A percentile compares a stretch with the other conserved stretches of the same genome.
These are phyloP conservation scores for Montifringilla adamsi DNA, from an alignment of 2,113 vertebrate genomes.

Conservation along the genomic window DNA sequence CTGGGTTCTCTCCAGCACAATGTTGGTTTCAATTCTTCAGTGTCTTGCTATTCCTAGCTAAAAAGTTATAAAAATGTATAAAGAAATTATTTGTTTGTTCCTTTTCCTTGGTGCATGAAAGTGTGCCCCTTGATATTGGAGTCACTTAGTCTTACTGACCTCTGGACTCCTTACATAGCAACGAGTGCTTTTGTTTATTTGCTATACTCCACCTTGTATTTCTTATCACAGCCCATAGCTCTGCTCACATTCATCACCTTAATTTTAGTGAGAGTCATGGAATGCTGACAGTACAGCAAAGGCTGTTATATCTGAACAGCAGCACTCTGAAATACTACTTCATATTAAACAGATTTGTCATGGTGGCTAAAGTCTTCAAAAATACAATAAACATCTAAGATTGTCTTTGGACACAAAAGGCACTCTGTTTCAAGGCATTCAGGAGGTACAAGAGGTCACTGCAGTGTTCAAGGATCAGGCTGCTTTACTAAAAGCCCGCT, in stretches of 20 bases:
- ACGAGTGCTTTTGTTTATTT: background rate
- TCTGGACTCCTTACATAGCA: constrained; percentile 15
- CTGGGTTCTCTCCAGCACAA: background rate
- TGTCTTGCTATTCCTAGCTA: background rate
- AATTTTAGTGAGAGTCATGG: background rate
- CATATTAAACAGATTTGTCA: background rate
- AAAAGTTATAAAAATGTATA: background rate
- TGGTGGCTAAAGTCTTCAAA: background rate
- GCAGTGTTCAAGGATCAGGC: background rate
- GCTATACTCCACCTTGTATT: background rate
- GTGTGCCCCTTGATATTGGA: background rate
- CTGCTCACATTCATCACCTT: background rate
- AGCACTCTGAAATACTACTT: background rate
- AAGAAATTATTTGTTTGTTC: background rate
- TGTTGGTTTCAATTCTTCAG: background rate
- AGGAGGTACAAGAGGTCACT: background rate
- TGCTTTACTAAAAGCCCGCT: background rate
- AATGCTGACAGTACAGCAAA: background rate
- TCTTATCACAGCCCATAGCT: background rate
- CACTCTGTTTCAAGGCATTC: background rate
- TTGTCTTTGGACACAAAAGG: background rate
- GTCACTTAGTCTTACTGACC: background rate
- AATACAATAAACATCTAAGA: background rate
- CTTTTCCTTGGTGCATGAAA: background rate
- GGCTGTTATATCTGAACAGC: background rate